A percentile compares a stretch with the other conserved stretches of the same genome.
Evolutionary conservation across 2,888 invertebrate genomes (phyloP).

Genomic region (Colletes collaris): DNA sequence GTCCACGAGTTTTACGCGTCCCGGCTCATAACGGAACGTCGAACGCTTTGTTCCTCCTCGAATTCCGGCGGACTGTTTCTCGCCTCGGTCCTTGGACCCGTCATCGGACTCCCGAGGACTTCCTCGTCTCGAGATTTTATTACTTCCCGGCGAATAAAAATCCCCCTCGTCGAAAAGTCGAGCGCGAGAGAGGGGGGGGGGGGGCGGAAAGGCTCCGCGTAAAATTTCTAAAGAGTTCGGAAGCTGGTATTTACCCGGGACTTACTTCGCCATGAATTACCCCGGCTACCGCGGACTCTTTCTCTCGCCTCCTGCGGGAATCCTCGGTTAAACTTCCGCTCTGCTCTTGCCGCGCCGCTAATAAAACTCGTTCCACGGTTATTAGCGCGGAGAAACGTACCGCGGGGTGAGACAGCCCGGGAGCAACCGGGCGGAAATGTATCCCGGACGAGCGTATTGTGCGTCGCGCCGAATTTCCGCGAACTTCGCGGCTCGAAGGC

Average conservation of each 20-base stretch:
- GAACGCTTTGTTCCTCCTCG: neutral
- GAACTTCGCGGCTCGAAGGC: slow-evolving; percentile 18
- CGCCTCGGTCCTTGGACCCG: neutral
- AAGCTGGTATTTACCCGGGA: slow-evolving; percentile 34
- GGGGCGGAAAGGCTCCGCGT: neutral
- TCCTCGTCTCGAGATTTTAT: slow-evolving; percentile 14
- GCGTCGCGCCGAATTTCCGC: slow-evolving; percentile 30
- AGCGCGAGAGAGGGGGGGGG: too few relatives aligned
- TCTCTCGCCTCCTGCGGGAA: neutral
- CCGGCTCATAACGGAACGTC: neutral
- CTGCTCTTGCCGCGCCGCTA: neutral
- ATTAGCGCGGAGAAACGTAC: slow-evolving; percentile 40
- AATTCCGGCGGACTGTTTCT: neutral
- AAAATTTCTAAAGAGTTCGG: slow-evolving; percentile 13
- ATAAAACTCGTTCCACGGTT: slow-evolving; percentile 34
- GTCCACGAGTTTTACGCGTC: neutral
- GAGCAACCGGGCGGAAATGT: neutral
- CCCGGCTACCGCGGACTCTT: neutral
- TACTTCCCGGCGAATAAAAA: slow-evolving; percentile 23
- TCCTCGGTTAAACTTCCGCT: slow-evolving; percentile 22
- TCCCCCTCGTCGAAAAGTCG: neutral
- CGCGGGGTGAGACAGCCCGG: too few relatives aligned
- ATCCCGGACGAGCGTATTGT: neutral
- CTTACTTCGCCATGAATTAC: slow-evolving; percentile 45
- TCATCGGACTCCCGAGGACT: neutral